Conservation (phyloP, 2,888 invertebrate species). For the Acronicta alni region DNA sequence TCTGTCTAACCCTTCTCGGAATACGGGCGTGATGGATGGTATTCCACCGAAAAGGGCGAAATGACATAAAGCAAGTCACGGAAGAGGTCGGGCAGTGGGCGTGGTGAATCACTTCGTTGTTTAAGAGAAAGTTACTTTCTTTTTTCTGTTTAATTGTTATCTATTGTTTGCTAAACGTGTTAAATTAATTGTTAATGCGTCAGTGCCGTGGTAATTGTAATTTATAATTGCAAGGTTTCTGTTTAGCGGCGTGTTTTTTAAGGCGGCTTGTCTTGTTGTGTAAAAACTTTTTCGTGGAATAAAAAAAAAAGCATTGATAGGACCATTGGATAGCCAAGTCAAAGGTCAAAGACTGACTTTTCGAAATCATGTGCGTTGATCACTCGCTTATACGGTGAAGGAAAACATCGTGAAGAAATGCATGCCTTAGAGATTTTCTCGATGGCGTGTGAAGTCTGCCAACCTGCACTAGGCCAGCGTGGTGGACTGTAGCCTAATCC, state of each 20-base stretch:
- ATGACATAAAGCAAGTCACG: slow-evolving; percentile 14
- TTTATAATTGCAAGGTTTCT: slow-evolving; percentile 35
- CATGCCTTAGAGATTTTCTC: too few relatives aligned
- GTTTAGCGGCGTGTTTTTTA: slow-evolving; percentile 1
- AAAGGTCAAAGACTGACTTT: too few relatives aligned
- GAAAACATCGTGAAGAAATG: too few relatives aligned
- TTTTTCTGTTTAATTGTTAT: slow-evolving; percentile 44
- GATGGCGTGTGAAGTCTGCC: too few relatives aligned
- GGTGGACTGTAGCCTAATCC: too few relatives aligned
- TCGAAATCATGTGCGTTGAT: too few relatives aligned
- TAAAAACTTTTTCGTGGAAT: too few relatives aligned
- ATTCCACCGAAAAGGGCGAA: slow-evolving; percentile 30
- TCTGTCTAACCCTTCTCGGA: too few relatives aligned
- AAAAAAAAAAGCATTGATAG: too few relatives aligned
- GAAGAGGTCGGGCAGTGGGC: slow-evolving; percentile 48
- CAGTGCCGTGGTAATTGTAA: slow-evolving; percentile 20
- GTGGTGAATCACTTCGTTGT: slow-evolving; percentile 28
- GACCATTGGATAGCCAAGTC: too few relatives aligned
- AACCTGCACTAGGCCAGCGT: too few relatives aligned
- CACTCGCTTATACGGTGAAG: too few relatives aligned
- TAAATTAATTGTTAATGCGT: slow-evolving; percentile 51
- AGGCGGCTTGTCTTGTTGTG: slow-evolving; percentile 16
- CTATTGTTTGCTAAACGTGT: slow-evolving; percentile 51
- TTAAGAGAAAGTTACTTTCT: slow-evolving; percentile 57
- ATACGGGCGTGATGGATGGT: background rate